Percentiles rank a stretch among this genome's conserved stretches.
These are phyloP conservation scores for Muschampia staudingeri DNA, from an alignment of 2,888 invertebrate species.

Conservation along the genomic window DNA sequence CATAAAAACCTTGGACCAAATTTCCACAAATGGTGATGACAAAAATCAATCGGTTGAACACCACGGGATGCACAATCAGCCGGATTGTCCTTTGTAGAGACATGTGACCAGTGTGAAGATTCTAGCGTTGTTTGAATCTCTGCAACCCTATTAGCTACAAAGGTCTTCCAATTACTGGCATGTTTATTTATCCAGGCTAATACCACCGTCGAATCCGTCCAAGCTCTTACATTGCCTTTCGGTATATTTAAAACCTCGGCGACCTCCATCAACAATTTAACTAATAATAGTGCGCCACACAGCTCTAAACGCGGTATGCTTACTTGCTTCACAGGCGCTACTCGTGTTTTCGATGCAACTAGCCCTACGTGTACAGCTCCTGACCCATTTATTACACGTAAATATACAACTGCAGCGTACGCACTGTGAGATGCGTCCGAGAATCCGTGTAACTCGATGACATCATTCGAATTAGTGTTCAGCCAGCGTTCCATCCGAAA, in stretches of 20 bases:
- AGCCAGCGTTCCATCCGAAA: slow-evolving; percentile 48
- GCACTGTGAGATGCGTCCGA: slow-evolving; percentile 57
- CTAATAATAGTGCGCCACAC: slow-evolving; percentile 33
- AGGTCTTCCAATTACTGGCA: slow-evolving; percentile 28
- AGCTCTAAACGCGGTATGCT: slow-evolving; percentile 29
- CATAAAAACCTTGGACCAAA: no score
- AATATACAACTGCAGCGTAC: slow-evolving; percentile 60
- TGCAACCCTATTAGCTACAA: slow-evolving; percentile 52
- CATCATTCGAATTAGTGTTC: slow-evolving; percentile 11
- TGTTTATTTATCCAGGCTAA: slow-evolving; percentile 59
- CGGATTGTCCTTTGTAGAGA: no score
- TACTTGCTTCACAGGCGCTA: slow-evolving; percentile 31
- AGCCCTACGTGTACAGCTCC: no score
- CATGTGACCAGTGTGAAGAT: slow-evolving; percentile 26
- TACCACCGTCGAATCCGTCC: slow-evolving; percentile 62
- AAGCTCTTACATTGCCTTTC: slow-evolving; percentile 48
- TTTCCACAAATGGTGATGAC: no score
- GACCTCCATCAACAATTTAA: slow-evolving; percentile 54
- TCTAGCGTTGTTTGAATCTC: slow-evolving; percentile 59
- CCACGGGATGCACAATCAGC: no score
- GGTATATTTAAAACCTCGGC: slow-evolving; percentile 39
- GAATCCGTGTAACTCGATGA: slow-evolving; percentile 57
- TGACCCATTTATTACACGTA: slow-evolving; percentile 28
- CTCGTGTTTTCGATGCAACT: no score
- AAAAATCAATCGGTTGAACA: no score